Base-by-base conservation (phyloP, 1,140 invertebrate species). In the Lordiphosa clarofinis region DNA sequence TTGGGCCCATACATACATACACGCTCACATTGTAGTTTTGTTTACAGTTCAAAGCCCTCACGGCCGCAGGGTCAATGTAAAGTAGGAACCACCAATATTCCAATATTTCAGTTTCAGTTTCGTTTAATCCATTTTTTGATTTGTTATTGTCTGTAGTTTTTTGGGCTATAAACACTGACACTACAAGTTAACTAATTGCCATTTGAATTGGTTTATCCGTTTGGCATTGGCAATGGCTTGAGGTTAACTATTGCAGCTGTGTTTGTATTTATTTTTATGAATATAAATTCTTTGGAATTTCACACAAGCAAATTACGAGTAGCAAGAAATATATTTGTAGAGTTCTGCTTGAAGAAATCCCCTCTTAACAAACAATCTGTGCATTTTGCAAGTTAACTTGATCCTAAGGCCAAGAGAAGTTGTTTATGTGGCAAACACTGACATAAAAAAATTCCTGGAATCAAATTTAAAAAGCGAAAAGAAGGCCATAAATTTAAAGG, bases 1-100 rank as follows among this genome's bases (percentile, higher is more conserved):
- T 52, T 58, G 35, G 38, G 24, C 35, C 28, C 9, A 4, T 3
- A 42, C 21, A 48, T 33, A 39, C 31, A 64, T 46, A 49, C 10
- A 47, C 46, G 28, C 15, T 39, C 6, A 66, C 11, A 60, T 35
- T 28, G 0, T 54, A 24, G 50, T 48, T 56, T 56, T 66, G 53
- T 66, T 60, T 70, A 64, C 55, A 67, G 70, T 81, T 81, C 61
- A 70, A 56, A 70, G 75, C 65, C 50, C 74, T 47, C 71, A 58
- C 47, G 50, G 68, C 48, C 67, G 54, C 68, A 65, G 67, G 75
- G 71, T 82, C 75, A 79, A 49, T 68, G 62, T 61, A 63, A 72
- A 56, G 35, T 46, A 48, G 57, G 24, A 67, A 12, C 56, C 35
- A 36, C 28, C 57, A 59, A 53, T 52, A 61, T 52, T 54, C 66